Base-by-base conservation (phyloP, 2,888 invertebrate species). In the Sinodicranocentrus sp. region DNA sequence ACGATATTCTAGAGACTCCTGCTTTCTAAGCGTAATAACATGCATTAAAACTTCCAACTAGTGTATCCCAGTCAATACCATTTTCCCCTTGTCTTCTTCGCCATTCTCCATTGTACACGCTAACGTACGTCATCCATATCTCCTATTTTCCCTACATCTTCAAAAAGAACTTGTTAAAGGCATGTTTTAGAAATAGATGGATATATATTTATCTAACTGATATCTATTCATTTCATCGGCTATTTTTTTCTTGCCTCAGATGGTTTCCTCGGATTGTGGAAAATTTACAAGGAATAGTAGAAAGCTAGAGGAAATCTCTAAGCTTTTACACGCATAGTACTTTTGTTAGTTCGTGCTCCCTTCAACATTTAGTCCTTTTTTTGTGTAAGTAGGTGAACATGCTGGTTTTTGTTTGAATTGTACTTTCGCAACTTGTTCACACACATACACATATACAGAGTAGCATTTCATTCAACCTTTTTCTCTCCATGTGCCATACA, bases 331-430 rank as follows among this genome's bases (percentile, higher is more conserved):
- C 10, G 5, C 33, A 3, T 33, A 33, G 10, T 10, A 33, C 3
- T 33, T 33, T 10, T 33, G 10, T 33, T 3, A 33, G 33, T 6
- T 6, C 33, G 10, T 33, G 33, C 10, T 33, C 10, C 33, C 33
- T 33, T 10, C 33, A 33, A 3, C 33, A 33, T 33, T 48, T 48
- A 10, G 48, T 48, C 48, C 15, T 15, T 48, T 48, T 5, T 48
- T 48, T 48, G 48, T n/a, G 13, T 5, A n/a, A 10, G 48, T 2
- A n/a, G 13, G 48, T n/a, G n/a, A 48, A 48, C n/a, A 2, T n/a
- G 48, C 48, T n/a, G 48, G 48, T 48, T n/a, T 48, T 48, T 15
- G n/a, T 48, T 48, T 57, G 17, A 57, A 57, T 25, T 44, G 2
- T 44, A 44, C 44, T 44, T 44, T n/a, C 44, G 44, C 44, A 44